Conservation (phyloP, 2,113 vertebrate species). For the Baryphthengus martii region DNA sequence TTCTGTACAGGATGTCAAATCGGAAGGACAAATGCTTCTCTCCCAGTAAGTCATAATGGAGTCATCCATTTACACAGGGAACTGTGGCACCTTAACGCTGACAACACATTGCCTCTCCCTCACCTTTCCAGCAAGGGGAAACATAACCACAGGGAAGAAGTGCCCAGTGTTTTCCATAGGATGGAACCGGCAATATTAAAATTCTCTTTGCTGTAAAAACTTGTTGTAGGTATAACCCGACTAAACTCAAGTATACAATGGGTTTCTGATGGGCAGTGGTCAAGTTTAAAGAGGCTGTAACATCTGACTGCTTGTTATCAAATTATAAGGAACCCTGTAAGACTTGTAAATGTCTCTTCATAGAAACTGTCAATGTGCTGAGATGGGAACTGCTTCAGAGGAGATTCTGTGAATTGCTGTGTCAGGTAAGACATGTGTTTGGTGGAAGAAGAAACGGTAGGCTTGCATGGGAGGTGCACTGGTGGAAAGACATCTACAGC, state of each 20-base stretch:
- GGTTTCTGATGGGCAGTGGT: not conserved
- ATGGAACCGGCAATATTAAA: not conserved
- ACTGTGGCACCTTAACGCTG: not conserved
- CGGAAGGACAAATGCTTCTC: not conserved
- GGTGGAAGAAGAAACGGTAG: not conserved
- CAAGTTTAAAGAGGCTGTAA: not conserved
- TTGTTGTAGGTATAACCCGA: not conserved
- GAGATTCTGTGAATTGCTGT: slow-evolving; percentile 5
- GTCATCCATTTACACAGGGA: not conserved
- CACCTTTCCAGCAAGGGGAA: not conserved
- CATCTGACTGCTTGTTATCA: not conserved
- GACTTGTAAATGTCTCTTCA: not conserved
- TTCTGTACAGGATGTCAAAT: not conserved
- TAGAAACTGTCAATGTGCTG: slow-evolving; percentile 21
- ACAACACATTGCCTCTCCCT: fast-evolving
- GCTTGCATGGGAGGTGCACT: not conserved
- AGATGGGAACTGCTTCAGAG: slow-evolving; percentile 49
- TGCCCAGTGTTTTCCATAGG: not conserved
- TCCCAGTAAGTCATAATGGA: not conserved
- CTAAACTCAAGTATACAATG: no score
- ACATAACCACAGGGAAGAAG: not conserved
- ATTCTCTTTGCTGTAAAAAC: not conserved
- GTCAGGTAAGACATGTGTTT: slow-evolving; percentile 54
- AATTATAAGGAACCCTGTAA: not conserved
- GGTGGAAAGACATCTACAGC: not conserved